Percentiles rank a stretch among this genome's conserved stretches.
Conservation (phyloP, 2,797 vertebrate species). For the Natrix natrix region DNA sequence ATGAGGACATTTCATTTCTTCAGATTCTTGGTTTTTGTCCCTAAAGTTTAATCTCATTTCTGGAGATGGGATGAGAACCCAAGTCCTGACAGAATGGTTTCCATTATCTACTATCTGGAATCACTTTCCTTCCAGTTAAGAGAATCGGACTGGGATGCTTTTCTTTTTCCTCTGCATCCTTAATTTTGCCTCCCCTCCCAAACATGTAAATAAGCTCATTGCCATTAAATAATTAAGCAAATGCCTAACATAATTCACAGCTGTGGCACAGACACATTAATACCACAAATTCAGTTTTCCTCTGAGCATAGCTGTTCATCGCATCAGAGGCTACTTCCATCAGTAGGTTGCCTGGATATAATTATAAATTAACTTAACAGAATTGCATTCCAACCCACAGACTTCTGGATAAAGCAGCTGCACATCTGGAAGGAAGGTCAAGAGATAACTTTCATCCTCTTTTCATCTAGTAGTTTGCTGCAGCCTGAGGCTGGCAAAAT, state of each 20-base stretch:
- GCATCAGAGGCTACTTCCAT: neutral
- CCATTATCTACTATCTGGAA: neutral
- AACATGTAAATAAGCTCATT: neutral
- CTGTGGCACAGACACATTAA: neutral
- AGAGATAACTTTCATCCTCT: slow-evolving; percentile 12
- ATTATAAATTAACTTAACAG: slow-evolving; percentile 23
- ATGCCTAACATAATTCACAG: neutral
- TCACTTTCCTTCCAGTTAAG: neutral
- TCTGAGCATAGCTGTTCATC: neutral
- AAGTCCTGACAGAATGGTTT: neutral
- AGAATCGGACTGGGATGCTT: neutral
- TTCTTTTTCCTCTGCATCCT: neutral
- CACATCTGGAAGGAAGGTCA: slow-evolving; percentile 28
- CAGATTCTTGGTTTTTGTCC: neutral
- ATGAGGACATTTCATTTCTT: neutral
- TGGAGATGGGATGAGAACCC: neutral
- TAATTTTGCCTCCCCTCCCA: neutral
- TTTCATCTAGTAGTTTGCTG: neutral
- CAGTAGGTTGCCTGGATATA: neutral
- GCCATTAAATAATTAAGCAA: neutral
- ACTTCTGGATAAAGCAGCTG: neutral
- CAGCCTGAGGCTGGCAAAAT: neutral
- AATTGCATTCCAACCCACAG: neutral
- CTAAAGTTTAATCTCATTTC: neutral
- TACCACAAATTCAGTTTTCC: neutral